Evolutionary conservation across 2,888 invertebrate species (phyloP), one percentile per base, ranked within the genome.

Genomic region (Rhamnusium bicolor): DNA sequence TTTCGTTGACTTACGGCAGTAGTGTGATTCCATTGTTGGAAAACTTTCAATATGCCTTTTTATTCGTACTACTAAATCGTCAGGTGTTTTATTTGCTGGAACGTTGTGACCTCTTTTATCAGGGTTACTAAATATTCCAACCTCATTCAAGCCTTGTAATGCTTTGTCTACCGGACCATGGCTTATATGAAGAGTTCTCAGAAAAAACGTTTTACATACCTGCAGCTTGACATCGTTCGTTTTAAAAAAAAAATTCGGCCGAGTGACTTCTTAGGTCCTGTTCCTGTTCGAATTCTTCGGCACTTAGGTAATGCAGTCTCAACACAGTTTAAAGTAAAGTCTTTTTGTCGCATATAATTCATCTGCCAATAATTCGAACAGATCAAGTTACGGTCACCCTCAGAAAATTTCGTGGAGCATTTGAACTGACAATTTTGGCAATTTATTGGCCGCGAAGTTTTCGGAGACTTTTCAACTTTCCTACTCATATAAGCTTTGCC

Each of bases 261-360:
- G 29, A n/a, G 16, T 54, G 14, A 56, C 19, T 67, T 54, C 27
- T 56, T 53, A 24, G 67, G 12, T 16, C 53, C 66, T 16, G 27
- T 56, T 29, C 56, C 67, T 16, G 54, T 67, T 2, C 24, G 56
- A 27, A 56, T 69, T 40, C 69, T 69, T 47, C 14, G 3, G 60
- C 47, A 69, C 12, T 58, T 47, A 21, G 60, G 69, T 18, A 14
- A 10, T 10, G 58, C 49, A 46, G 60, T 18, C 24, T 58, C 21
- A 60, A 69, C 69, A 69, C 60, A 69, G 24, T 1, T 46, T 58
- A 69, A n/a, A n/a, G 61, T 69, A 49, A 69, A 61, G 49, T 69
- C 69, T 6, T 58, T 68, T 68, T 68, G 62, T 60, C 58, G 10
- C 58, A 29, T 40, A 32, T 46, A 69, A 21, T 49, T 49, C 47